A percentile compares a stretch with the other conserved stretches of the same genome.
phyloP scores from a whole-genome alignment of 2,888 invertebrate species.

The Leucoma salicis region DNA sequence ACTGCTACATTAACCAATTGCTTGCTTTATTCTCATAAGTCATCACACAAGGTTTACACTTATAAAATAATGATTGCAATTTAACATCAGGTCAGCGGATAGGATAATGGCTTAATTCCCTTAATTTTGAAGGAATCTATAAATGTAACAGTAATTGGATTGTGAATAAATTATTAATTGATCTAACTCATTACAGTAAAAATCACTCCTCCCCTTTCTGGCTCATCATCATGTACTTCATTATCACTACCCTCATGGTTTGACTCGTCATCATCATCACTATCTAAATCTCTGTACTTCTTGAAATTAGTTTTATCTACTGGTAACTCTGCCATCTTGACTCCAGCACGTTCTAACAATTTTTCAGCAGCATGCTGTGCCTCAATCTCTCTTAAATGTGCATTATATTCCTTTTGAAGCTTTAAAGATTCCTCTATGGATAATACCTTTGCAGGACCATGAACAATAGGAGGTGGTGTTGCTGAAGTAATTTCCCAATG shows the following conservation, averaged over 20 bases:
- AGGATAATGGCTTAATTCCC: too few relatives aligned
- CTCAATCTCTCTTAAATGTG: conserved; percentile 73
- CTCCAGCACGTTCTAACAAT: conserved; percentile 60
- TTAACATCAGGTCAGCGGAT: too few relatives aligned
- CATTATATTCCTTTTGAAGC: conserved; percentile 77
- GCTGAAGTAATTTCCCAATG: conserved; percentile 85
- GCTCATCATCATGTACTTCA: conserved; percentile 82
- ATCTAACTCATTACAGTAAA: conserved; percentile 75
- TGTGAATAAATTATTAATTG: too few relatives aligned
- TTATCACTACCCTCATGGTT: conserved; percentile 76
- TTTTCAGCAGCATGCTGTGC: conserved; percentile 81
- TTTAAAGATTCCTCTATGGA: conserved; percentile 80
- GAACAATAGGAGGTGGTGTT: conserved; percentile 82
- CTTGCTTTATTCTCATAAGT: too few relatives aligned
- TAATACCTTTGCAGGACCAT: conserved; percentile 77
- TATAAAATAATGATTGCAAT: too few relatives aligned
- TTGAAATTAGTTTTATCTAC: conserved; percentile 55
- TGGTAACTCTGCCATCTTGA: conserved; percentile 60
- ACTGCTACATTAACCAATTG: too few relatives aligned
- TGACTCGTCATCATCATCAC: conserved; percentile 57
- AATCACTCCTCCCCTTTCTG: conserved; percentile 78
- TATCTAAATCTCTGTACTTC: conserved; percentile 59
- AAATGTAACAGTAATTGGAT: too few relatives aligned
- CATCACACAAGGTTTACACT: too few relatives aligned
- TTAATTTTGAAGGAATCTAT: too few relatives aligned